Percentiles rank a stretch among this genome's conserved stretches.
Evolutionary conservation across 2,797 vertebrate genomes (phyloP).

Genomic region (Babyrousa celebensis): DNA sequence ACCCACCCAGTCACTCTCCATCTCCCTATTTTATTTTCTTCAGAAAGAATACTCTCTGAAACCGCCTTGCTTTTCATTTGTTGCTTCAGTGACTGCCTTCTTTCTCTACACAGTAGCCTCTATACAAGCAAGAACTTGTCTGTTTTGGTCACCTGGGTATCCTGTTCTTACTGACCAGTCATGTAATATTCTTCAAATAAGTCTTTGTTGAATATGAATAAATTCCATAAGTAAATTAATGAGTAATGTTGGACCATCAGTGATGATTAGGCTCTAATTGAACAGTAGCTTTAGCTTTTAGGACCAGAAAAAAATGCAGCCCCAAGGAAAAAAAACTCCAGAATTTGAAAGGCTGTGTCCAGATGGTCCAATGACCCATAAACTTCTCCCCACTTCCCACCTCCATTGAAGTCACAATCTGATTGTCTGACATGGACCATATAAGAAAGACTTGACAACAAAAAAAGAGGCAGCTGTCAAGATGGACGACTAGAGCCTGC

Average conservation of each 20-base stretch:
- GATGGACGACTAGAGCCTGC: background rate
- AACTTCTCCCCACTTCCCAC: background rate
- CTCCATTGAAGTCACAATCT: background rate
- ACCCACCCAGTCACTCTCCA: background rate
- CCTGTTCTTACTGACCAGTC: background rate
- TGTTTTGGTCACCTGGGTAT: background rate
- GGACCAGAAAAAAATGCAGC: background rate
- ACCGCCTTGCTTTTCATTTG: background rate
- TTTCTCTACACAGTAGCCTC: background rate
- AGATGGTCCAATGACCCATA: background rate
- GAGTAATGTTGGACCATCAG: background rate
- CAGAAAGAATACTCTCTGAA: background rate
- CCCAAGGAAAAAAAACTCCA: background rate
- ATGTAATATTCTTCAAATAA: background rate
- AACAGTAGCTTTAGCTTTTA: background rate
- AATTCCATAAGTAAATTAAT: constrained; percentile 24
- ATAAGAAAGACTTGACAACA: background rate
- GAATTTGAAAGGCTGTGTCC: background rate
- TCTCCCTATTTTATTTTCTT: background rate
- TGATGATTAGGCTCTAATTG: background rate
- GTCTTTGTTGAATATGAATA: background rate
- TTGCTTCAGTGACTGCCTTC: too few species aligned
- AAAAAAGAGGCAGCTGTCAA: background rate
- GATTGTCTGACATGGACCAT: background rate
- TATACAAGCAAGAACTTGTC: background rate